A percentile compares a stretch with the other conserved stretches of the same genome.
These are phyloP conservation scores for Phyllostomus hastatus DNA, from an alignment of 2,113 vertebrate species.

Conservation along the genomic window DNA sequence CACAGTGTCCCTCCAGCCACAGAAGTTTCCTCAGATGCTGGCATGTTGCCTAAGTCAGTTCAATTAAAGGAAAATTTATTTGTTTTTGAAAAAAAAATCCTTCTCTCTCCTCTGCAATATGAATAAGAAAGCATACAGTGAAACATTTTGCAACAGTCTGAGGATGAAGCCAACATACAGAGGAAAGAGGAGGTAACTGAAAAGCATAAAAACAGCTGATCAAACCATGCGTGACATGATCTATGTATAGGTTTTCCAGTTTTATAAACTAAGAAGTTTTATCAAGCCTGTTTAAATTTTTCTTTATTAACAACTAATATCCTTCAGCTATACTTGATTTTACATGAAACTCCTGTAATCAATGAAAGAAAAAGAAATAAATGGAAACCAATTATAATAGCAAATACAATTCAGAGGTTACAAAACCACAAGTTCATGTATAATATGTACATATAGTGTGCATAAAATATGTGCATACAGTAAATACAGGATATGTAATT, in stretches of 20 bases:
- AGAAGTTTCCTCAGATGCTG: not conserved
- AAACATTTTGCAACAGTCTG: not conserved
- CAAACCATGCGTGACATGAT: not conserved
- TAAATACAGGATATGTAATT: not conserved
- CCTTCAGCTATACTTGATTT: not conserved
- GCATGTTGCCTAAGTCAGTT: not conserved
- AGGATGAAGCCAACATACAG: not conserved
- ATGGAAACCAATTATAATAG: constrained; percentile 16
- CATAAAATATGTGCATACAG: not conserved
- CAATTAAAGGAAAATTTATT: constrained; percentile 26
- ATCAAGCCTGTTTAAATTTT: constrained; percentile 6
- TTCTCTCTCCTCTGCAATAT: not conserved
- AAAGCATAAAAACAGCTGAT: not conserved
- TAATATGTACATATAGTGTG: not conserved
- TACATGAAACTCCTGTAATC: not conserved
- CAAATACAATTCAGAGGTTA: constrained; percentile 32
- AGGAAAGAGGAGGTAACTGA: not conserved
- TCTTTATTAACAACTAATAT: constrained; percentile 10
- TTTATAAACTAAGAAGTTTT: not conserved
- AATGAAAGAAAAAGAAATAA: constrained; percentile 2
- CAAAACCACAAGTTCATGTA: not conserved
- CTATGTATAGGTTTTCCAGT: not conserved
- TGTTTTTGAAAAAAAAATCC: not conserved
- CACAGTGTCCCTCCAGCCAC: not conserved
- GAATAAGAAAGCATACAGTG: not conserved